A percentile compares a stretch with the other conserved stretches of the same genome.
Evolutionary conservation across 2,797 vertebrate species (phyloP).

Genomic region (Diplodus puntazzo): DNA sequence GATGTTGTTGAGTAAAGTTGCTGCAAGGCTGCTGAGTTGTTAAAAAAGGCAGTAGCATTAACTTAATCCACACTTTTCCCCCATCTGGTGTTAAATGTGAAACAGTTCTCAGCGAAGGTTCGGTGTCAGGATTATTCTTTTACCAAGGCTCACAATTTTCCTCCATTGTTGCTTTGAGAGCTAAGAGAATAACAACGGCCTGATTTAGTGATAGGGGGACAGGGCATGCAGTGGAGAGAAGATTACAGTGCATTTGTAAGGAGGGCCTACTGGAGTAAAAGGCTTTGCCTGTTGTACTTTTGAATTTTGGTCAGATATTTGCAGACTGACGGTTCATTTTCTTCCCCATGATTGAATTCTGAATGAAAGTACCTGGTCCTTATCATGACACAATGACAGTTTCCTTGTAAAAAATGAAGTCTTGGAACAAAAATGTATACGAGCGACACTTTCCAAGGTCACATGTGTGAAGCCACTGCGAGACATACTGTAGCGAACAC

Average conservation of each 20-base stretch:
- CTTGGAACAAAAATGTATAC: background rate
- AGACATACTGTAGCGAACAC: conserved; percentile 12
- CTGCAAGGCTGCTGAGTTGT: background rate
- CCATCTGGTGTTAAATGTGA: background rate
- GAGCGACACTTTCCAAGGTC: conserved; percentile 1
- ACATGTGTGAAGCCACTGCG: conserved; percentile 3
- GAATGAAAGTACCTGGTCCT: background rate
- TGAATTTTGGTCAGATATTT: background rate
- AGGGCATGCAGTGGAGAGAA: background rate
- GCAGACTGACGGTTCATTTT: background rate
- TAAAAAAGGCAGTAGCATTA: background rate
- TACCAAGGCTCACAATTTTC: background rate
- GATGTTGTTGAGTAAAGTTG: background rate
- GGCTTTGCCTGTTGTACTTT: background rate
- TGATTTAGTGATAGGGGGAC: background rate
- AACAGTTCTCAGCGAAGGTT: background rate
- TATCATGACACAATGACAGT: background rate
- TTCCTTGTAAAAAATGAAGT: background rate
- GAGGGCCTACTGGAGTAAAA: background rate
- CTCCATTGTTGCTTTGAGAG: background rate
- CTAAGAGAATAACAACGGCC: background rate
- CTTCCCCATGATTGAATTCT: background rate
- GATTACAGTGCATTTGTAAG: background rate
- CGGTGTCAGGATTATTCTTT: background rate
- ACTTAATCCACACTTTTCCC: background rate